A percentile compares a stretch with the other conserved stretches of the same genome.
These are phyloP conservation scores for Chaunax sp. DNA, from an alignment of 2,797 vertebrate genomes.

Conservation along the genomic window DNA sequence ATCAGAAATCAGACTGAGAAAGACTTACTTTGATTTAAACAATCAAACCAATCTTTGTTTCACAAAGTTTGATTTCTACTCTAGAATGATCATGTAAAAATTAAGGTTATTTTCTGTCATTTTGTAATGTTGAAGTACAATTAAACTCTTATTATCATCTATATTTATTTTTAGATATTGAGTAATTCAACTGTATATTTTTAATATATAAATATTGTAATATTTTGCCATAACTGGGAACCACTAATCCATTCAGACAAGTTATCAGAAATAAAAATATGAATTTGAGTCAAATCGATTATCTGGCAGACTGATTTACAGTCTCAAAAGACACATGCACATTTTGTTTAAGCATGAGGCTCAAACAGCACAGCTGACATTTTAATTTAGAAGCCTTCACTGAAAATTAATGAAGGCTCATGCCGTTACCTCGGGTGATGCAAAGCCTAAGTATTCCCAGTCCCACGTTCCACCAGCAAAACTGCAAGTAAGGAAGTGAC, in stretches of 20 bases:
- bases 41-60: not conserved
- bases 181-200: too few relatives aligned
- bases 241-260: too few relatives aligned
- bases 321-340: not conserved
- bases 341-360: not conserved
- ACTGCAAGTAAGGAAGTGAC: slow-evolving; percentile 80
- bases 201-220: too few relatives aligned
- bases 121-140: too few relatives aligned
- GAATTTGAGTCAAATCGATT: not conserved
- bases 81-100: not conserved
- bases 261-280: not conserved
- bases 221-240: too few relatives aligned
- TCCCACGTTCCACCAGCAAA: slow-evolving; percentile 99
- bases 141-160: too few relatives aligned
- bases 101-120: not conserved
- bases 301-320: not conserved
- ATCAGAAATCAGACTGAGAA: too few relatives aligned
- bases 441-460: slow-evolving; percentile 99
- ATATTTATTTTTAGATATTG: too few relatives aligned
- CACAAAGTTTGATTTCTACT: not conserved
- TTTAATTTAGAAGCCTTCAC: slow-evolving; percentile 13
- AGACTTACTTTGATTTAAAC: too few relatives aligned
- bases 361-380: slow-evolving; percentile 10
- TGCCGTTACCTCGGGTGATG: slow-evolving; percentile 94
- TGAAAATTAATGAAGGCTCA: not conserved